Base-by-base conservation (phyloP, 2,888 invertebrate genomes). In the Zhuqinia jingwanae region DNA sequence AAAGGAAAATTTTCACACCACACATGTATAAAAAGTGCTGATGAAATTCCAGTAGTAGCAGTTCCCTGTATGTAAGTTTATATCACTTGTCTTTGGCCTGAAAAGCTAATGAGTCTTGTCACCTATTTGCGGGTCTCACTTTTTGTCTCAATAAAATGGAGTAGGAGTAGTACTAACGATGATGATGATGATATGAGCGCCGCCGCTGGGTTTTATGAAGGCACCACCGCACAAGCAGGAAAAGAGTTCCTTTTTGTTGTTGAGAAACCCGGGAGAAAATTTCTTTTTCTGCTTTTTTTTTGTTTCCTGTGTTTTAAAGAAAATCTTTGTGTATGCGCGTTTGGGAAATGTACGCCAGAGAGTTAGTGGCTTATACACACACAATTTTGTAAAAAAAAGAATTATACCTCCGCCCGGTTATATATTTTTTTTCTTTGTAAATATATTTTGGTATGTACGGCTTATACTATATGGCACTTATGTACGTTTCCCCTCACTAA, bases 61-160 rank as follows among this genome's bases (percentile, higher is more conserved):
- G n/a, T n/a, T n/a, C n/a, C n/a, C n/a, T n/a, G n/a, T n/a, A n/a
- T n/a, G n/a, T n/a, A n/a, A 63, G 30, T 27, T 63, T 27, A 63
- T 30, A 30, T 63, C 15, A 30, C n/a, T 13, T 63, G 3, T 25
- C 47, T 13, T 20, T 47, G 47, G n/a, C n/a, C 27, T 22, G 58
- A 70, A n/a, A 65, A 70, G 70, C 80, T 81, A 81, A 81, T 81
- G 80, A 81, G 80, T 42, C 70, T 45, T 81, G 80, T 70, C 80
- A 81, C 70, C 53, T 70, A 81, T 68, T 81, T 70, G 68, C 65
- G 68, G n/a, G n/a, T 79, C n/a, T 53, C 68, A 63, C 78, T 78
- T 78, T 70, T 47, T 63, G 47, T 80, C 79, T 80, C 79, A 36
- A 47, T 20, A 27, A 25, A n/a, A n/a, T n/a, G n/a, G n/a, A n/a